These are phyloP conservation scores for Tachysurus vachellii DNA, from an alignment of 2,113 vertebrate species.

Conservation along the genomic window DNA sequence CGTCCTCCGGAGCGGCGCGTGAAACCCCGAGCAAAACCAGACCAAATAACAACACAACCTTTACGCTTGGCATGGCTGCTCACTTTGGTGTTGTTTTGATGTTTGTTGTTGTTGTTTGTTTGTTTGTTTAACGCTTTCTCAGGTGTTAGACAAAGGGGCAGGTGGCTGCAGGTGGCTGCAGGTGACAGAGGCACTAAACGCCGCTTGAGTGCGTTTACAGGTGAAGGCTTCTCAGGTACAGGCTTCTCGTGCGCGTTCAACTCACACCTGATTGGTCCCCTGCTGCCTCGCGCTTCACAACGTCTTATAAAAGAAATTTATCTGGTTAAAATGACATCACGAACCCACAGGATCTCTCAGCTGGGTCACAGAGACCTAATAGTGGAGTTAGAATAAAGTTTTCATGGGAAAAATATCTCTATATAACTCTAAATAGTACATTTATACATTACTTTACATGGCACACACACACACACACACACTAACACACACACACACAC, in stretches of 20 bases:
- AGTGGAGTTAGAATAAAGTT: not conserved
- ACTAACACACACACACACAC: too few species aligned
- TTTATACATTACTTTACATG: not conserved
- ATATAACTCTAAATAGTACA: not conserved
- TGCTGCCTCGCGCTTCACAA: slow-evolving; percentile 38
- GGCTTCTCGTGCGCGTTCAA: slow-evolving; percentile 36
- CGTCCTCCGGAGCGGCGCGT: slow-evolving; percentile 50
- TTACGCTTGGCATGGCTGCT: not conserved
- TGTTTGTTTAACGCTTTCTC: not conserved
- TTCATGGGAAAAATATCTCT: not conserved
- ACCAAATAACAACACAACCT: not conserved
- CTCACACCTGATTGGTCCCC: slow-evolving; percentile 58
- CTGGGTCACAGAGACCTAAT: not conserved
- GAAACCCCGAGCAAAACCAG: slow-evolving; percentile 33
- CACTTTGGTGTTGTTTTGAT: not conserved
- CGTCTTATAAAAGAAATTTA: slow-evolving; percentile 44
- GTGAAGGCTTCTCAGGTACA: slow-evolving; percentile 51
- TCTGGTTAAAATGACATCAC: not conserved
- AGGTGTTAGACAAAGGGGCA: not conserved
- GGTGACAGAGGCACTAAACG: too few species aligned
- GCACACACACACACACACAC: too few species aligned
- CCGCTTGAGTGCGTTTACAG: slow-evolving; percentile 21
- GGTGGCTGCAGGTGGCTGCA: not conserved
- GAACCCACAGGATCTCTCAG: not conserved
- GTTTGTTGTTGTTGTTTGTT: not conserved